These are phyloP conservation scores for Sarcophaga rosellei DNA, from an alignment of 2,888 invertebrate species.

Conservation along the genomic window DNA sequence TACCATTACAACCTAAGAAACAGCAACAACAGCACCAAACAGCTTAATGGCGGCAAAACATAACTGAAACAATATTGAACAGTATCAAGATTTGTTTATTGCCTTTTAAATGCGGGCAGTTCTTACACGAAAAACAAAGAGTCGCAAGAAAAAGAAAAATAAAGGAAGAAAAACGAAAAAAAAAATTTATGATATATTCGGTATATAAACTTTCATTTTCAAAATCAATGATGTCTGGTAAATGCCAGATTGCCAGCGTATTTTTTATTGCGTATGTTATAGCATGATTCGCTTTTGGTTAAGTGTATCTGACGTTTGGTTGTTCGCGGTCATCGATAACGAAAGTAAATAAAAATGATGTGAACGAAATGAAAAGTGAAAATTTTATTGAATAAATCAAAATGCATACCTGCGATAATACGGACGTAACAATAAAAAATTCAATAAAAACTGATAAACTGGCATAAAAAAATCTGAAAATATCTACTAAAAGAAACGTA, in stretches of 20 bases:
- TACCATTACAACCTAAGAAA: conserved; percentile 21
- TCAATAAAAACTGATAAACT: conserved; percentile 48
- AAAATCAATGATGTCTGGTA: conserved; percentile 61
- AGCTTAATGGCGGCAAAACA: conserved; percentile 1
- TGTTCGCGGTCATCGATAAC: conserved; percentile 62
- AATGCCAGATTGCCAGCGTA: conserved; percentile 50
- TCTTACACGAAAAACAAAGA: conserved; percentile 50
- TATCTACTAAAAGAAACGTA: too few species aligned
- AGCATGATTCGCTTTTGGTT: conserved; percentile 27
- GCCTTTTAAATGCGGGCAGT: conserved; percentile 60
- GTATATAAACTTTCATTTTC: conserved; percentile 69
- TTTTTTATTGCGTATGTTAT: not conserved
- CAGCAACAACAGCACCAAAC: too few species aligned
- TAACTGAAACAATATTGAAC: conserved; percentile 36
- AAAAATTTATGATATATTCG: not conserved
- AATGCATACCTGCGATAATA: conserved; percentile 65
- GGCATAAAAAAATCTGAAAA: conserved; percentile 25
- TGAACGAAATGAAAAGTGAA: conserved; percentile 67
- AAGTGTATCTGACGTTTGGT: conserved; percentile 41
- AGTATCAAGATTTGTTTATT: conserved; percentile 56
- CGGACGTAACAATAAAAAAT: conserved; percentile 60
- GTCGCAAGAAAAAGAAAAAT: conserved; percentile 8
- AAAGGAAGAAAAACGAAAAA: not conserved
- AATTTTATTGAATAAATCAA: conserved; percentile 67
- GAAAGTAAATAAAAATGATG: conserved; percentile 49